Conservation (phyloP, 2,113 vertebrate species). For the Phalacrocorax brasilianus region DNA sequence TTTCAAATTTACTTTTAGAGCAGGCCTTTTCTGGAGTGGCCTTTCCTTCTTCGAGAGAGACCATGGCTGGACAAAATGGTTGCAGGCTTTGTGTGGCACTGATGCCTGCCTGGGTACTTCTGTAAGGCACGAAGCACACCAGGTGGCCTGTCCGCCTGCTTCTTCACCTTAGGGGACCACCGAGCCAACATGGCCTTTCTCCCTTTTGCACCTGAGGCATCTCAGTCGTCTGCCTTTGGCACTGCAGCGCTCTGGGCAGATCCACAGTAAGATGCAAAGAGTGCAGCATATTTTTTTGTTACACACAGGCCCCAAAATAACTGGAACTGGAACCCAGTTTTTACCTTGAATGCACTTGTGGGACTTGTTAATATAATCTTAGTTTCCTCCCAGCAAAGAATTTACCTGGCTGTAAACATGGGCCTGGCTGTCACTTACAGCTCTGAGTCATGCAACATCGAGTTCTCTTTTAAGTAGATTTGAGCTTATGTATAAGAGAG, state of each 20-base stretch:
- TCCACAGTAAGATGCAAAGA: neutral
- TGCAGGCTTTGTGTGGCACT: neutral
- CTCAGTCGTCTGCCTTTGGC: neutral
- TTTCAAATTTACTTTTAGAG: neutral
- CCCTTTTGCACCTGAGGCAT: neutral
- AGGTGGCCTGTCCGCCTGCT: neutral
- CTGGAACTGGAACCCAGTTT: neutral
- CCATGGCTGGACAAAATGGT: neutral
- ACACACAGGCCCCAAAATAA: neutral
- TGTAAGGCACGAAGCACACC: rapidly evolving
- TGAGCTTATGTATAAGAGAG: neutral
- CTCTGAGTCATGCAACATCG: rapidly evolving
- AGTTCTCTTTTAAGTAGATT: neutral
- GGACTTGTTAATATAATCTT: neutral
- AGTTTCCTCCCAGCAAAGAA: neutral
- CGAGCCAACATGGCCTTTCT: neutral
- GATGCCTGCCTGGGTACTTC: too few species aligned
- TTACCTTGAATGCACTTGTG: neutral
- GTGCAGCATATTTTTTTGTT: neutral
- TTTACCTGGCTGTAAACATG: neutral
- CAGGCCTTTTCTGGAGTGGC: neutral
- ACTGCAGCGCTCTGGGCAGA: neutral
- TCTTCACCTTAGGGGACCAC: neutral
- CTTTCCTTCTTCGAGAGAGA: neutral
- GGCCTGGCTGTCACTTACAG: neutral